These are phyloP conservation scores for Eurytoma adleriae DNA, from an alignment of 2,888 invertebrate species.

Conservation along the genomic window DNA sequence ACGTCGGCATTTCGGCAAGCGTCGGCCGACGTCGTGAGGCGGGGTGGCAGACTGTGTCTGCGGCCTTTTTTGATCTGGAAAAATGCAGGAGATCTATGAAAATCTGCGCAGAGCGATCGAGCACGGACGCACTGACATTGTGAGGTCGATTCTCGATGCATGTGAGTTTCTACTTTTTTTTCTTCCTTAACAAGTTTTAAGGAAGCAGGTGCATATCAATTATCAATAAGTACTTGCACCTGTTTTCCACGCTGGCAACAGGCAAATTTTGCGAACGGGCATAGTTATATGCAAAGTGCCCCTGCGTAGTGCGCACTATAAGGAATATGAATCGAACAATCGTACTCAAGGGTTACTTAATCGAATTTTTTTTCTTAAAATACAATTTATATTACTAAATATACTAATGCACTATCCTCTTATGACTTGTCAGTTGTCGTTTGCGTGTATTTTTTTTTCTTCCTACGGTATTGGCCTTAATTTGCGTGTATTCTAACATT, in stretches of 20 bases:
- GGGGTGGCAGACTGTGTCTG: not conserved
- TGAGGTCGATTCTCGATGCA: slow-evolving; percentile 78
- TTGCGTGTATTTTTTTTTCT: no score
- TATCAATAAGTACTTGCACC: not conserved
- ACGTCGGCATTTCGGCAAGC: not conserved
- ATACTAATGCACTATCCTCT: no score
- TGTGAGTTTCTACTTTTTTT: slow-evolving; percentile 71
- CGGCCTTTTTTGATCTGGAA: not conserved
- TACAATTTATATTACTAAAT: no score
- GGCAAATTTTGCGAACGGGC: not conserved
- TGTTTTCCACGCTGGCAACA: not conserved
- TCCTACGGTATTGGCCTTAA: no score
- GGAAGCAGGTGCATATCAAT: no score
- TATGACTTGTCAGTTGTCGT: no score
- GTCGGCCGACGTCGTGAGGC: not conserved
- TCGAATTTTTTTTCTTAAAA: no score
- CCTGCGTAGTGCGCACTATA: no score
- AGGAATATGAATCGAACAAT: no score
- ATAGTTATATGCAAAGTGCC: not conserved
- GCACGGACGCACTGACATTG: slow-evolving; percentile 79
- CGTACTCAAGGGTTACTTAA: no score
- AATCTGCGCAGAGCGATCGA: slow-evolving; percentile 78
- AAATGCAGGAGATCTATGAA: slow-evolving; percentile 76
- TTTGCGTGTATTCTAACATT: no score
- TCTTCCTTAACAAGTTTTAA: not conserved